Percentiles rank a stretch among this genome's conserved stretches.
Evolutionary conservation across 1,140 invertebrate species (phyloP).

Genomic region (Ceratosolen fusciceps): DNA sequence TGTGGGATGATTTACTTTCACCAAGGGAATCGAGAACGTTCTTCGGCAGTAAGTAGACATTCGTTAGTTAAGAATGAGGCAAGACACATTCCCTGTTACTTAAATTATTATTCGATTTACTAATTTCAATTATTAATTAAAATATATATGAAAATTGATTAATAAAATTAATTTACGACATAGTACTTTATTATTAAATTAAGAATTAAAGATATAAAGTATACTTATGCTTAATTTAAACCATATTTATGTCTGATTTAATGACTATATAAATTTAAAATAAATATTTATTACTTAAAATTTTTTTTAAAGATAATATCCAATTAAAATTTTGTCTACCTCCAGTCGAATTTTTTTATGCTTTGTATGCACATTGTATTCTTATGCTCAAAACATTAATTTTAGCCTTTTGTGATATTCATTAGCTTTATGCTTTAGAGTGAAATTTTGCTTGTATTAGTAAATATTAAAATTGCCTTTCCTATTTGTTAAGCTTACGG

Average conservation of each 20-base stretch:
- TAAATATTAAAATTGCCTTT: not conserved
- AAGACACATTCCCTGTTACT: not conserved
- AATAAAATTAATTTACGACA: no score
- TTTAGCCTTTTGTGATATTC: not conserved
- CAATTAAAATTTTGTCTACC: slow-evolving; percentile 2
- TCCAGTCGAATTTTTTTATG: not conserved
- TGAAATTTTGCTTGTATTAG: not conserved
- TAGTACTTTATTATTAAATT: no score
- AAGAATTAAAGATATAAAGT: no score
- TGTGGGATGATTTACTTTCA: slow-evolving; percentile 59
- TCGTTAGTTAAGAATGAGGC: not conserved
- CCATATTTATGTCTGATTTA: no score
- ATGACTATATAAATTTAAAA: no score
- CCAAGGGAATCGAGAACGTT: slow-evolving; percentile 65
- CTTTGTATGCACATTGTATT: not conserved
- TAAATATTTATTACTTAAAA: no score
- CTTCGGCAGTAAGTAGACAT: slow-evolving; percentile 56
- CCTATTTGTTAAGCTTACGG: not conserved
- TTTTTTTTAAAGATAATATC: not conserved
- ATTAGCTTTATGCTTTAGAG: not conserved
- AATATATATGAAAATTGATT: no score
- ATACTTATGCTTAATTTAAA: no score
- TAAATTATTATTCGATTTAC: no score
- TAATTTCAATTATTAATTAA: not conserved
- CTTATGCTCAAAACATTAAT: slow-evolving; percentile 3